Base-by-base conservation (phyloP, 2,113 vertebrate species). In the Cardinalis cardinalis region DNA sequence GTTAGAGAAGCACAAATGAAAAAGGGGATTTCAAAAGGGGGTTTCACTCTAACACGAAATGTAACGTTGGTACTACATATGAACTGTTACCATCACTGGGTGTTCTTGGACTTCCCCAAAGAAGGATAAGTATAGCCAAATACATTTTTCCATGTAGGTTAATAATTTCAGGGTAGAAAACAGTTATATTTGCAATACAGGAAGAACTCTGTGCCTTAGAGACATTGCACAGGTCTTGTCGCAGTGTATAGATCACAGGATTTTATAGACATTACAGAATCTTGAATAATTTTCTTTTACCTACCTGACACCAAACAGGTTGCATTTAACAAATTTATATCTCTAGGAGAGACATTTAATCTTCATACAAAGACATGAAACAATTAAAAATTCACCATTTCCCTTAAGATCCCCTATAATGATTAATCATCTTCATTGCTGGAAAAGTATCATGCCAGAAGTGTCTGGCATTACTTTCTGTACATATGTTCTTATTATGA, bases 401-500 rank as follows among this genome's bases (percentile, higher is more conserved):
- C 92, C 86, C 83, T 68, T 64, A 63, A 68, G 92, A 91, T 87
- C 83, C 40, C n/a, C 49, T 75, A 36, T 85, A 92, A 91, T 49
- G 34, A 91, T 91, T 91, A 90, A 94, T 88, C 40, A 69, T 48
- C 60, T 59, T 76, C 31, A 58, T 46, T 68, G 41, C 43, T 74
- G 52, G 65, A 71, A 89, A 94, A 70, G 80, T 51, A 40, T 69
- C 52, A 56, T 84, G 68, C 68, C 87, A 93, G 81, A 92, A 84
- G 74, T 51, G 7, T 55, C 85, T 93, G 87, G 95, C 82, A 70
- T 66, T 61, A 51, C 66, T 59, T 92, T 74, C 84, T 93, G 25
- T n/a, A 89, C 84, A 78, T 90, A 88, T 92, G 91, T 84, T 90
- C 91, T 87, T 90, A 81, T 84, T 90, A 84, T 87, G 70, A 71